Percentiles rank a stretch among this genome's conserved stretches.
These are phyloP conservation scores for Catalaphyllia jardinei DNA, from an alignment of 64 coral and sea anemone species.

Conservation along the genomic window DNA sequence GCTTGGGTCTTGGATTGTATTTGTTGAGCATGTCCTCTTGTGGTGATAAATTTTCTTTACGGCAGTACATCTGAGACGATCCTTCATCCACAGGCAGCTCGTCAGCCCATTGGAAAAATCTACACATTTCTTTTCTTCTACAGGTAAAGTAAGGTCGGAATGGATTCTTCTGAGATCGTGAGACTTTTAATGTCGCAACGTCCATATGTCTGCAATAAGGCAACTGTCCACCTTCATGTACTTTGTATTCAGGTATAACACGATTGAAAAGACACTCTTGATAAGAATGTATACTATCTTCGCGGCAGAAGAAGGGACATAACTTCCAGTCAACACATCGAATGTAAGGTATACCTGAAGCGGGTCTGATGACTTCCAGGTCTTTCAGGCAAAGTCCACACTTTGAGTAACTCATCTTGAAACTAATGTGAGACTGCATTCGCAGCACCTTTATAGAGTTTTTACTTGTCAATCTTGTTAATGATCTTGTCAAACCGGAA, in stretches of 20 bases:
- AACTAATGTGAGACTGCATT: neutral
- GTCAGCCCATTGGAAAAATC: conserved; percentile 16
- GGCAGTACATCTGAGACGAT: too few species aligned
- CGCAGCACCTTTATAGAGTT: too few species aligned
- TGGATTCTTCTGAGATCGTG: neutral
- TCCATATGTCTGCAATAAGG: too few species aligned
- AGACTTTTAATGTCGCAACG: neutral
- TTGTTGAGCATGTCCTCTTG: too few species aligned
- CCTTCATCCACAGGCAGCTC: neutral
- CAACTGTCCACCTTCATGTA: too few species aligned
- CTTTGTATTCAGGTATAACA: neutral
- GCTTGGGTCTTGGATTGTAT: too few species aligned
- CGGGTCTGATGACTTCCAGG: neutral
- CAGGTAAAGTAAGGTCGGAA: conserved; percentile 15
- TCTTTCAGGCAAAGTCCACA: conserved; percentile 7
- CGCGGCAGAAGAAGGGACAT: neutral
- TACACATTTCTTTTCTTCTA: neutral
- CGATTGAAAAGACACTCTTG: neutral
- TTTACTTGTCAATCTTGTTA: too few species aligned
- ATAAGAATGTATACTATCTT: neutral
- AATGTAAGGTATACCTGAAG: conserved; percentile 5
- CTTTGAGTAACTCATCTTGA: conserved; percentile 12
- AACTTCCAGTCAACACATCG: neutral
- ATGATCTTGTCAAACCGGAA: too few species aligned
- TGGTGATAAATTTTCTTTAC: too few species aligned